phyloP scores from a whole-genome alignment of 53 echinoderm and acorn worm species.

The Temnopleurus reevesii region DNA sequence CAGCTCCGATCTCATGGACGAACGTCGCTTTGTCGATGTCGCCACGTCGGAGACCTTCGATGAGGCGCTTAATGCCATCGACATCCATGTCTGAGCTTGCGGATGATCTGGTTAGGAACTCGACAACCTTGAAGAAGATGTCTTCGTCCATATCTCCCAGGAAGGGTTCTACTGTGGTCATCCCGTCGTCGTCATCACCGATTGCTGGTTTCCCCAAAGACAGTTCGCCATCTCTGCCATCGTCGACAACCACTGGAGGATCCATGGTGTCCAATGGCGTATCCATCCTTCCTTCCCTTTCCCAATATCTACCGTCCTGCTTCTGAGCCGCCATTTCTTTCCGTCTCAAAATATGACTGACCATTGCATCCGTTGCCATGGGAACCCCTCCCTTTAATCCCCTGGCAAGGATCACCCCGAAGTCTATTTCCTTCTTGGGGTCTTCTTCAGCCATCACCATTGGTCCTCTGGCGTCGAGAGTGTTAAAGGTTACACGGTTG shows the following conservation, averaged over 20 bases:
- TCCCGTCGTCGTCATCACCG: background rate
- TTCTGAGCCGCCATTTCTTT: background rate
- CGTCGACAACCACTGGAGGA: background rate
- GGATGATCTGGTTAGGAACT: background rate
- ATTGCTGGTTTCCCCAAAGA: background rate
- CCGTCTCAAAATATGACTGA: background rate
- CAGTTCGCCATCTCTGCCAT: background rate
- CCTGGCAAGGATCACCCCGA: slow-evolving; percentile 4
- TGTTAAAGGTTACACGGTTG: background rate
- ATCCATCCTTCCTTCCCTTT: background rate
- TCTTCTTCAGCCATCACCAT: background rate
- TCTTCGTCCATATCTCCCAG: background rate
- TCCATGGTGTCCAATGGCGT: background rate
- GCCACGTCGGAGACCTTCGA: background rate
- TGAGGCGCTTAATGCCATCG: background rate
- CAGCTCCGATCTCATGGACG: background rate
- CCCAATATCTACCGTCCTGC: background rate
- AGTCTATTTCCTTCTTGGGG: background rate
- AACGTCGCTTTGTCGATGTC: background rate
- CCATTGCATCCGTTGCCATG: background rate
- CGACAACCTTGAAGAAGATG: background rate
- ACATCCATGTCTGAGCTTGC: background rate
- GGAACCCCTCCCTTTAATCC: background rate
- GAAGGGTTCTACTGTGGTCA: background rate
- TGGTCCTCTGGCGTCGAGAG: slow-evolving; percentile 1